Conservation (phyloP, 2,113 vertebrate genomes). For the Aleadryas rufinucha region DNA sequence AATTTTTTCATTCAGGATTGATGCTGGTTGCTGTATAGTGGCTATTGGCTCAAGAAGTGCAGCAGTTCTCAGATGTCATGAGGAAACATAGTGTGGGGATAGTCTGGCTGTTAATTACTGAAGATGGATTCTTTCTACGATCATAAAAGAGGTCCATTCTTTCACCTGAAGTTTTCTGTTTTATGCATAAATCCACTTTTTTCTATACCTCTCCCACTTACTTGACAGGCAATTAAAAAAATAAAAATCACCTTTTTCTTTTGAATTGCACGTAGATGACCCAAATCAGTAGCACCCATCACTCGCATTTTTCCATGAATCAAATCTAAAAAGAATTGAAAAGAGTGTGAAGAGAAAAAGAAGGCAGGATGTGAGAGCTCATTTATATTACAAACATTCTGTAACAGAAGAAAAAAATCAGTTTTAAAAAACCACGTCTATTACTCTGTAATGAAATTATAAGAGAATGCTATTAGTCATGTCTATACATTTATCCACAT, state of each 20-base stretch:
- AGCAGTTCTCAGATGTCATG: constrained; percentile 40
- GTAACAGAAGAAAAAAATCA: background rate
- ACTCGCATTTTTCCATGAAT: background rate
- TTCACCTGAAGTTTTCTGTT: constrained; percentile 27
- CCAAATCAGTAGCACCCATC: background rate
- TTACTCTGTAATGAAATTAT: constrained; percentile 34
- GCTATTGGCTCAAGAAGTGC: constrained; percentile 27
- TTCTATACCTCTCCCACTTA: constrained; percentile 4
- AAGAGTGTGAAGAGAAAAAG: background rate
- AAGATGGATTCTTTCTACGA: background rate
- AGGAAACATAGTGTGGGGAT: background rate
- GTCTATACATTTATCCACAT: constrained; percentile 25
- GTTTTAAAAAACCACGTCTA: background rate
- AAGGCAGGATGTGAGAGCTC: background rate
- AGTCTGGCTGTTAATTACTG: constrained; percentile 31
- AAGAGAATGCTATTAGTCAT: constrained; percentile 24
- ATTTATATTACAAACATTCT: constrained; percentile 32
- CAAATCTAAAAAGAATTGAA: constrained; percentile 7
- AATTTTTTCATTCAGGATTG: constrained; percentile 57
- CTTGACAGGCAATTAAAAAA: constrained; percentile 4
- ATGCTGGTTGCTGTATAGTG: constrained; percentile 16
- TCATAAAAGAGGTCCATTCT: background rate
- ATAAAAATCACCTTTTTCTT: constrained; percentile 3
- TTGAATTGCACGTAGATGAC: constrained; percentile 25
- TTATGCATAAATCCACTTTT: constrained; percentile 24